Percentiles rank a stretch among this genome's conserved stretches.
Evolutionary conservation across 2,113 vertebrate genomes (phyloP).

Genomic region (Stigmatopora argus): DNA sequence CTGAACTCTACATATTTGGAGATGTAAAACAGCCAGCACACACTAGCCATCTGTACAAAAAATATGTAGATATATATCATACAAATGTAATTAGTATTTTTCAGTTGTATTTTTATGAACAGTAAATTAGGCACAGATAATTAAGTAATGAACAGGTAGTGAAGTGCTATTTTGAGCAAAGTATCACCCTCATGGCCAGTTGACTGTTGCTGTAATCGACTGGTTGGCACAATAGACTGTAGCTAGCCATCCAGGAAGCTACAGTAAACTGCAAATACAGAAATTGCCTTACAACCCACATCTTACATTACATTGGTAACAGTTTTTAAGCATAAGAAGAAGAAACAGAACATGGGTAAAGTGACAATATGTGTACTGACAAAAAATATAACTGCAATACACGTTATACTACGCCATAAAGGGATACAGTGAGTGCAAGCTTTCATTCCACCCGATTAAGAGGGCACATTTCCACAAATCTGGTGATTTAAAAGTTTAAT

Average conservation of each 20-base stretch:
- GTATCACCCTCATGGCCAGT: slow-evolving; percentile 58
- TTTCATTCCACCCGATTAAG: too few relatives aligned
- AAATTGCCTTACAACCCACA: slow-evolving; percentile 13
- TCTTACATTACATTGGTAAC: background rate
- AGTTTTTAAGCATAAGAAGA: too few relatives aligned
- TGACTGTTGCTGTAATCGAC: slow-evolving; percentile 62
- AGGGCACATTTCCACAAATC: too few relatives aligned
- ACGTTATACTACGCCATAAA: too few relatives aligned
- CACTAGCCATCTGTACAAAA: slow-evolving; percentile 75
- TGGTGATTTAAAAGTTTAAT: too few relatives aligned
- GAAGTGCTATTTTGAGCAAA: background rate
- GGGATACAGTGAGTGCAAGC: too few relatives aligned
- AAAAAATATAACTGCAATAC: too few relatives aligned
- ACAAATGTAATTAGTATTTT: background rate
- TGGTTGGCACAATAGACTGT: slow-evolving; percentile 70
- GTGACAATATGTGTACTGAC: too few relatives aligned
- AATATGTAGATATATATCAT: too few relatives aligned
- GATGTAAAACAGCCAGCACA: slow-evolving; percentile 75
- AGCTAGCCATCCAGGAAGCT: slow-evolving; percentile 60
- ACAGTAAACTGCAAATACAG: slow-evolving; percentile 65
- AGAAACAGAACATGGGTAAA: too few relatives aligned
- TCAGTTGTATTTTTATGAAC: background rate
- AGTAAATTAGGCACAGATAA: background rate
- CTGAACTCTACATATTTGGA: slow-evolving; percentile 71
- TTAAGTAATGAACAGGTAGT: background rate